phyloP scores from a whole-genome alignment of 2,113 vertebrate genomes.

The Brachyistius frenatus region DNA sequence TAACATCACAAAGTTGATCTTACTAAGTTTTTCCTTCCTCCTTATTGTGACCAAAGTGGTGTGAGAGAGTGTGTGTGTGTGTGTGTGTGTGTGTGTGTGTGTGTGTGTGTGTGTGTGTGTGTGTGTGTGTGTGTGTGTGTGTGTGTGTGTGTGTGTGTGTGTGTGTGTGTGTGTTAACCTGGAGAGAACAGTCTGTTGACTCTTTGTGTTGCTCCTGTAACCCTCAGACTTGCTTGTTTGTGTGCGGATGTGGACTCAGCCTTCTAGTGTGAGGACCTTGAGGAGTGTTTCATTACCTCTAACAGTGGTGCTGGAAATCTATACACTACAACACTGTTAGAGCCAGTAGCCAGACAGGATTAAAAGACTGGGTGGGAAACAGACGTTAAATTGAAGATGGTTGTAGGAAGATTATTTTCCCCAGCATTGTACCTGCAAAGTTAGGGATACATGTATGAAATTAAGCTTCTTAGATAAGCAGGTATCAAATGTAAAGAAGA shows the following conservation, averaged over 20 bases:
- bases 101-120: not conserved
- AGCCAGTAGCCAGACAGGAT: slow-evolving; percentile 1
- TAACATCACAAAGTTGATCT: slow-evolving; percentile 8
- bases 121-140: not conserved
- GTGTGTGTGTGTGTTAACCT: not conserved
- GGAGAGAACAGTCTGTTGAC: slow-evolving; percentile 11
- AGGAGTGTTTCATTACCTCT: slow-evolving; percentile 44
- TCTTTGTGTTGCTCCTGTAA: not conserved
- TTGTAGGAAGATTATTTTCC: not conserved
- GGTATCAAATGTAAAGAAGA: not conserved
- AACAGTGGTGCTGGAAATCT: slow-evolving; percentile 17
- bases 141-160: not conserved
- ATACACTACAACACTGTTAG: not conserved
- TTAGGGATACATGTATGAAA: no score
- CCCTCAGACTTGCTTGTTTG: not conserved
- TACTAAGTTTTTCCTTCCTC: not conserved
- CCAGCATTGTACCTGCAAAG: not conserved
- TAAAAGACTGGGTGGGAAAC: not conserved
- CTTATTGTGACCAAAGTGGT: slow-evolving; percentile 8
- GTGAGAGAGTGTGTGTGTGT: not conserved
- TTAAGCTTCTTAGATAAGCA: no score
- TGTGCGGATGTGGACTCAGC: not conserved
- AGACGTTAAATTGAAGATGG: not conserved
- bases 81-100: not conserved
- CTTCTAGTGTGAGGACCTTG: slow-evolving; percentile 16